Evolutionary conservation across 1,140 invertebrate genomes (phyloP), one percentile per base, ranked within the genome.

Genomic region (Galleria mellonella): DNA sequence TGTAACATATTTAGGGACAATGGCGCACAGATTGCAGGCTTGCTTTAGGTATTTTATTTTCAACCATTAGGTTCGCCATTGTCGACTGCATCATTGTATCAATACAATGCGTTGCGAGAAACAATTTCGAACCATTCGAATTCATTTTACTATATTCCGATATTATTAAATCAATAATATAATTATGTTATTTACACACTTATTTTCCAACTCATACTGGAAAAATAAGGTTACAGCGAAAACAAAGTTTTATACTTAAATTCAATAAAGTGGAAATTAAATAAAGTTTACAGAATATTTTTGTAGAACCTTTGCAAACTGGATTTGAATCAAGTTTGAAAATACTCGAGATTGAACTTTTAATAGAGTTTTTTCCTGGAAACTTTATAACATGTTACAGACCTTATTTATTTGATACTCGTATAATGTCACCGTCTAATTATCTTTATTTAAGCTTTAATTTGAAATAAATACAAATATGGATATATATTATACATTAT

Each of bases 1-100:
- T 72, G 66, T 72, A 49, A 41, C 58, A 57, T 62, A 63, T 69
- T 68, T 62, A 70, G 17, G 71, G 69, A 77, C 73, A 77, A 77
- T 77, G 56, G 73, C 47, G 47, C 61, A 62, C 53, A 63, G 61
- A 77, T 72, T 77, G 73, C 66, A 65, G 65, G 43, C 52, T 55
- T 57, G 56, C 55, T 68, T 72, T 70, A 64, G 62, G 50, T 67
- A 63, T 70, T 73, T 77, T 74, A 72, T 74, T 74, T 77, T 68
- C 46, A 54, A 51, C 62, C 47, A 71, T 74, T 74, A 72, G 17
- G 17, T 23, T 3, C 60, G 57, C 60, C 61, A 60, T 77, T 72
- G 64, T 68, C 48, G 55, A 43, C 45, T 38, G 45, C 61, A 65
- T 70, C 60, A 70, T 75, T 68, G 66, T 62, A 67, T 69, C 64